Evolutionary conservation across 1,140 invertebrate genomes (phyloP).

Genomic region (Ruditapes philippinarum): DNA sequence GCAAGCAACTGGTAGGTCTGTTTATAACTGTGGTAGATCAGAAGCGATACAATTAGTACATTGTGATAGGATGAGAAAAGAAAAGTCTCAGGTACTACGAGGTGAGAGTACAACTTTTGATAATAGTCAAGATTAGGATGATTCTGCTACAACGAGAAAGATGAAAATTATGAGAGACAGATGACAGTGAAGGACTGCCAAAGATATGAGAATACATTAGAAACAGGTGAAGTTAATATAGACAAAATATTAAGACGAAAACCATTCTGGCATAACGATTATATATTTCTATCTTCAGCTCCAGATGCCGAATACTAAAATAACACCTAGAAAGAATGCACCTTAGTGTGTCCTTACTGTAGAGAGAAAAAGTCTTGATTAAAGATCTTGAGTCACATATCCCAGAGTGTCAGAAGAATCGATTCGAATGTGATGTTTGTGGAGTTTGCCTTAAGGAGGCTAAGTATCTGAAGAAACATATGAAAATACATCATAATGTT

Average conservation of each 20-base stretch:
- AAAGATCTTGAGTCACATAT: neutral
- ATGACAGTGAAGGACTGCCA: neutral
- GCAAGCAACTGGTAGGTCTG: neutral
- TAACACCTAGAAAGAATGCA: neutral
- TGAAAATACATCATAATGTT: neutral
- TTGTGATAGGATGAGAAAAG: constrained; percentile 17
- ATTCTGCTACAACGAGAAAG: neutral
- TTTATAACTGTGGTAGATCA: constrained; percentile 19
- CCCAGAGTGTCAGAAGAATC: neutral
- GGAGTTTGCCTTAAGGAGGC: neutral
- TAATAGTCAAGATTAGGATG: neutral
- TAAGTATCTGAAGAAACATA: neutral
- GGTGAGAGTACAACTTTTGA: neutral
- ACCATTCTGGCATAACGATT: neutral
- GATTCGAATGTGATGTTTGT: neutral
- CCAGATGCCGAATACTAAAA: neutral
- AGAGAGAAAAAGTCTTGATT: neutral
- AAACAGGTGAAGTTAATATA: neutral
- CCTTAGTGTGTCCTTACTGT: neutral
- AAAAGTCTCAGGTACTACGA: neutral
- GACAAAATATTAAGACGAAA: neutral
- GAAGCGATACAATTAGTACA: neutral
- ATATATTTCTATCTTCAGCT: constrained; percentile 29
- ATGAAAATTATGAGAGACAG: neutral
- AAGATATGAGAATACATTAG: neutral